phyloP scores from a whole-genome alignment of 1,140 invertebrate genomes.

The Diorhabda sublineata region DNA sequence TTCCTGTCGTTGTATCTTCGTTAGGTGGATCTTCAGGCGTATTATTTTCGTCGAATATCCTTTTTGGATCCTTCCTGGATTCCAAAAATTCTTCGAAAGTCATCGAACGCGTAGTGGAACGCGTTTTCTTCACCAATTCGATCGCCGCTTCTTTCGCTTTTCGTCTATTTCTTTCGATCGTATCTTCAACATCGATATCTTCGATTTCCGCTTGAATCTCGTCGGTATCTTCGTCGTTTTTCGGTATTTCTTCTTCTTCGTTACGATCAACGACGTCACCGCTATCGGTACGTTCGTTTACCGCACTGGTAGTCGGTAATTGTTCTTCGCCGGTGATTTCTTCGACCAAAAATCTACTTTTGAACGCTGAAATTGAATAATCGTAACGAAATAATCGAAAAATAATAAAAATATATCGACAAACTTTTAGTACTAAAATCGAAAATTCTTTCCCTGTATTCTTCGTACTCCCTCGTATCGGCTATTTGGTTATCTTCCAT shows the following conservation, averaged over 20 bases:
- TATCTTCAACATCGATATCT: not conserved
- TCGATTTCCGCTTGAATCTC: not conserved
- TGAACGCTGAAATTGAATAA: not conserved
- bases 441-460: constrained; percentile 39
- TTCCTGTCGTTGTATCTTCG: not conserved
- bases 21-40: not conserved
- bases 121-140: not conserved
- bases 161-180: not conserved
- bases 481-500: constrained; percentile 33
- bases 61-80: not conserved
- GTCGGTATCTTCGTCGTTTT: not conserved
- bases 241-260: not conserved
- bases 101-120: not conserved
- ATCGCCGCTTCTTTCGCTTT: constrained; percentile 7
- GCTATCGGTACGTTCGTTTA: not conserved
- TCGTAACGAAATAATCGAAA: not conserved
- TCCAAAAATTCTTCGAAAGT: constrained; percentile 15
- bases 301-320: constrained; percentile 4
- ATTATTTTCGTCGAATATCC: not conserved
- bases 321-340: constrained; percentile 12
- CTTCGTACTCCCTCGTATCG: constrained; percentile 31
- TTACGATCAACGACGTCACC: not conserved
- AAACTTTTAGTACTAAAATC: constrained; percentile 36
- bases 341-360: constrained; percentile 16
- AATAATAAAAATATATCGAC: not conserved